Conservation (phyloP, 2,797 vertebrate species). For the Salmo trutta region DNA sequence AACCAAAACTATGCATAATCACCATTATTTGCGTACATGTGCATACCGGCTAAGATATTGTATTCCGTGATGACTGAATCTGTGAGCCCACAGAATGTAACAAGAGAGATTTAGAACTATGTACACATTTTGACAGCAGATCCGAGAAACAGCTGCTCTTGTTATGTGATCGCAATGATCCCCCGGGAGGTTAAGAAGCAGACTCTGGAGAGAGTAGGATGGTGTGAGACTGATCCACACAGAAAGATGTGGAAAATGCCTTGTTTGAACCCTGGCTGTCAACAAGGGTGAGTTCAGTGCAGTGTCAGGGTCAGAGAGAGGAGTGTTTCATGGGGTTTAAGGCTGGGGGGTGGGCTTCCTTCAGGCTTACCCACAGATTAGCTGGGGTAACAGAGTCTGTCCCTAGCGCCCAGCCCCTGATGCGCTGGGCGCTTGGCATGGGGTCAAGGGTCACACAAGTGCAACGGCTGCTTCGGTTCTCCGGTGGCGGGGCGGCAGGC, state of each 20-base stretch:
- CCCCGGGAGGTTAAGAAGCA: constrained; percentile 50
- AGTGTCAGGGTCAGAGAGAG: constrained; percentile 39
- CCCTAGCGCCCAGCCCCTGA: constrained; percentile 18
- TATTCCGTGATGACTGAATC: constrained; percentile 62
- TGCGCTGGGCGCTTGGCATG: constrained; percentile 12
- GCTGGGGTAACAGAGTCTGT: constrained; percentile 22
- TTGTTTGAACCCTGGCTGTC: constrained; percentile 30
- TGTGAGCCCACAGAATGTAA: constrained; percentile 60
- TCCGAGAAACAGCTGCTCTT: constrained; percentile 65
- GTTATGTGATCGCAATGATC: constrained; percentile 62
- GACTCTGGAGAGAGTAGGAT: constrained; percentile 14
- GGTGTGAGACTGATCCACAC: constrained; percentile 33
- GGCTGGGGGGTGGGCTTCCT: constrained; percentile 18
- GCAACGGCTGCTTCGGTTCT: not conserved
- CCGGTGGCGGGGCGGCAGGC: constrained; percentile 7
- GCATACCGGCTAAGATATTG: constrained; percentile 58
- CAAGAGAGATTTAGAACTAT: constrained; percentile 63
- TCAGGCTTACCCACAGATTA: constrained; percentile 52
- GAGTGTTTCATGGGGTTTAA: constrained; percentile 22
- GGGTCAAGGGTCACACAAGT: constrained; percentile 49
- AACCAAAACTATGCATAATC: constrained; percentile 24
- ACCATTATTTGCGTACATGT: constrained; percentile 64
- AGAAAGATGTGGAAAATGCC: constrained; percentile 52
- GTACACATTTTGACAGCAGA: constrained; percentile 57
- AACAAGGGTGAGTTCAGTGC: constrained; percentile 31